phyloP scores from a whole-genome alignment of 2,888 invertebrate genomes.

The Pediacus dermestoides region DNA sequence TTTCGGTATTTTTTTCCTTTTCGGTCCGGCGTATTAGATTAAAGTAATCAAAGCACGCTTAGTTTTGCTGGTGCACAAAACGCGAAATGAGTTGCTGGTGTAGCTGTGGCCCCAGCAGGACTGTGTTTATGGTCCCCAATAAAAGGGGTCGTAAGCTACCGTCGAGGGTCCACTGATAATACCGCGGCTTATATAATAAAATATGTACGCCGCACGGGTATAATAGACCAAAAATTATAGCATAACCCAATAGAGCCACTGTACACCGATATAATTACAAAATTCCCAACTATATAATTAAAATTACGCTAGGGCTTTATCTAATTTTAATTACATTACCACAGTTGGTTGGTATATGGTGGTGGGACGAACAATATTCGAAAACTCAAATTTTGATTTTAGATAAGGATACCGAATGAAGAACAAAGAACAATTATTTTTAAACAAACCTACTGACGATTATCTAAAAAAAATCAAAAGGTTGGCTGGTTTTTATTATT shows the following conservation, averaged over 20 bases:
- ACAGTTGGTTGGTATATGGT: too few relatives aligned
- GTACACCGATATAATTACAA: constrained; percentile 20
- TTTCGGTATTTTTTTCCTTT: too few relatives aligned
- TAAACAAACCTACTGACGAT: too few relatives aligned
- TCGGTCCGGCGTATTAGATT: too few relatives aligned
- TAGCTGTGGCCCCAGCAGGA: constrained; percentile 28
- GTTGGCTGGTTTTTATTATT: too few relatives aligned
- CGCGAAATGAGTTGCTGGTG: constrained; percentile 16
- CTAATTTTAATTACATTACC: constrained; percentile 8
- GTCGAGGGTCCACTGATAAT: constrained; percentile 35
- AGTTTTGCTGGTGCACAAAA: constrained; percentile 8
- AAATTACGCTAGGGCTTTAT: constrained; percentile 8
- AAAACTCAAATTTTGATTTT: too few relatives aligned
- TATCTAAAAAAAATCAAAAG: too few relatives aligned
- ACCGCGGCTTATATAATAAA: constrained; percentile 33
- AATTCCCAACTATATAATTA: constrained; percentile 17
- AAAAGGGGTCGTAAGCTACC: constrained; percentile 29
- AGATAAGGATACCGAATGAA: too few relatives aligned
- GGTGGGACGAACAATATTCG: too few relatives aligned
- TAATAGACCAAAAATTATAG: constrained; percentile 35
- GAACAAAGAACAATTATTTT: too few relatives aligned
- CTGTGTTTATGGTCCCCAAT: constrained; percentile 34
- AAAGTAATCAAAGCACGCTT: constrained; percentile 27
- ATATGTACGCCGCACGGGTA: constrained; percentile 34
- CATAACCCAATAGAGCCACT: constrained; percentile 22